Evolutionary conservation across 1,140 invertebrate species (phyloP).

Genomic region (Medauroidea extradentata): DNA sequence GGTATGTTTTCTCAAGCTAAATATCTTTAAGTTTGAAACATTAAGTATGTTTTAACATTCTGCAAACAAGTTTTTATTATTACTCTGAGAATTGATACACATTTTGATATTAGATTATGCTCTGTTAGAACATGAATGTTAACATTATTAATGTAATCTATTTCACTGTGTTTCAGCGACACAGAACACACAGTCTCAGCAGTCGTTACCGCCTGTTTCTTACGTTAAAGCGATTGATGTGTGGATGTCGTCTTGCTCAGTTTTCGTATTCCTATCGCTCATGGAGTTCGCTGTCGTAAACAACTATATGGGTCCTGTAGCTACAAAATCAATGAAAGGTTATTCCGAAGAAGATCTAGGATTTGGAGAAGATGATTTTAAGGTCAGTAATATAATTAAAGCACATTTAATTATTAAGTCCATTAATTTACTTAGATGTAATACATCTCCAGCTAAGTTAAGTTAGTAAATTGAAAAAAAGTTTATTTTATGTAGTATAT

Average conservation of each 20-base stretch:
- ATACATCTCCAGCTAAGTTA: no score
- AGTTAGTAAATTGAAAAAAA: no score
- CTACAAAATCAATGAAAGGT: slow-evolving; percentile 84
- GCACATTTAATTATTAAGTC: no score
- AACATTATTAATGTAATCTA: neutral
- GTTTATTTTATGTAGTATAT: no score
- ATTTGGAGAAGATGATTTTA: slow-evolving; percentile 68
- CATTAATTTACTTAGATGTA: no score
- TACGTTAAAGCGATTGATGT: slow-evolving; percentile 91
- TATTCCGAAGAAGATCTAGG: slow-evolving; percentile 81
- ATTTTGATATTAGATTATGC: no score
- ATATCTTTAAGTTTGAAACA: no score
- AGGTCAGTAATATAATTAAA: slow-evolving; percentile 47
- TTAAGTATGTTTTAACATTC: no score
- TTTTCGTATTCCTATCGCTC: slow-evolving; percentile 87
- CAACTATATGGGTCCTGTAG: slow-evolving; percentile 84
- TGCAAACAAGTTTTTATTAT: no score
- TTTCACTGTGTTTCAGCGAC: slow-evolving; percentile 56
- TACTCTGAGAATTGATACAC: no score
- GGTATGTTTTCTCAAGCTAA: no score
- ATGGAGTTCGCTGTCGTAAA: slow-evolving; percentile 92
- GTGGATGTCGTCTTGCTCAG: slow-evolving; percentile 90
- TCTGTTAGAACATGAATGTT: neutral
- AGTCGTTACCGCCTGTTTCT: slow-evolving; percentile 83
- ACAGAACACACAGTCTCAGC: slow-evolving; percentile 85